Evolutionary conservation across 2,888 invertebrate genomes (phyloP), one percentile per base, ranked within the genome.

Genomic region (Folsomia candida): DNA sequence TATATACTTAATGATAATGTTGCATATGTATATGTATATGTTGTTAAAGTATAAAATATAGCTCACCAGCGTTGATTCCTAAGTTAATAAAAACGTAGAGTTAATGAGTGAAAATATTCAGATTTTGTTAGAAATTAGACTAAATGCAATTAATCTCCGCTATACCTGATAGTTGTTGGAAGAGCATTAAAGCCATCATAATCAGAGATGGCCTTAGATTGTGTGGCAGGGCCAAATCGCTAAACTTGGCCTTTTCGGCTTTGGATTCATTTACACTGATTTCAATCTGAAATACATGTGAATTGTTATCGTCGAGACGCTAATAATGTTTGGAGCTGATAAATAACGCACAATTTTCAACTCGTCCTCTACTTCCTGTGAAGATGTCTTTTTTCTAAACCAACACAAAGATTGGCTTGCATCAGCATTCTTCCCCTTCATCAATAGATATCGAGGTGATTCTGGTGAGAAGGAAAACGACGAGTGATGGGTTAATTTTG

Each of bases 161-260:
- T 11, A 70, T 67, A 70, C 93, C 93, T 72, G 91, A 91, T 80
- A 92, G 86, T 82, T 93, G 93, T 81, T 93, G 93, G 84, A 92
- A 92, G 80, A 91, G 87, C 90, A 95, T 92, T 72, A 93, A 87
- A 14, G 91, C 88, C 37, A 92, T 85, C 2, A 89, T 89, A 66
- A 91, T 89, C 64, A 90, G 82, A 67, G 94, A 85, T 0, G 93
- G 93, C 22, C 75, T 75, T 24, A 74, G 59, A 65, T 69, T 66
- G 58, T 67, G 69, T 18, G 65, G 68, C 22, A 29, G 18, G 25
- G 78, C 63, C n/a, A 80, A 69, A 14, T 80, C 79, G 6, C 69
- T 66, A 6, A 76, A 71, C 9, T 69, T 58, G 1, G 78, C 67
- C 11, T 29, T 26, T 24, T 77, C 65, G 24, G 75, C 70, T 61